Conservation (phyloP, 2,888 invertebrate species). For the Salticus scenicus region DNA sequence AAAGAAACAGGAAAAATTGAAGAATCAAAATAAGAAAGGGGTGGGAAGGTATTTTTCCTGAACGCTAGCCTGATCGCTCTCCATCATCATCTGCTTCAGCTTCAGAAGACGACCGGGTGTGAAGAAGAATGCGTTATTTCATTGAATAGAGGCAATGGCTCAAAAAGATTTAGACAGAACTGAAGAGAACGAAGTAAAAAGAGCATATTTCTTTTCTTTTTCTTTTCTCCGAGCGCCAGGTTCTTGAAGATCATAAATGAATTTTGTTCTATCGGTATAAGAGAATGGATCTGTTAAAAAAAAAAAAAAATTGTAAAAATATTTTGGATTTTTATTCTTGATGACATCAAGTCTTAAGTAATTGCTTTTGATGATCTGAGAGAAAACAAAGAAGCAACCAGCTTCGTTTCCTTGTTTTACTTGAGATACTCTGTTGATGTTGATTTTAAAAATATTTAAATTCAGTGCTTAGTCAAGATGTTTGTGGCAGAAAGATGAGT, state of each 20-base stretch:
- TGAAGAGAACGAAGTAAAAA: conserved; percentile 47
- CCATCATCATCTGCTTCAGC: conserved; percentile 57
- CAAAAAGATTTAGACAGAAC: conserved; percentile 58
- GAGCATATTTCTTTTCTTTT: conserved; percentile 22
- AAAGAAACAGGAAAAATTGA: conserved; percentile 37
- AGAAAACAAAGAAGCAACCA: too few relatives aligned
- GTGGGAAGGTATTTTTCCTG: neutral
- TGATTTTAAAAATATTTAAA: too few relatives aligned
- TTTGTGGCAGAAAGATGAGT: too few relatives aligned
- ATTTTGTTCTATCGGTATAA: conserved; percentile 39
- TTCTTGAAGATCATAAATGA: conserved; percentile 65
- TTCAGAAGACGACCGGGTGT: conserved; percentile 42
- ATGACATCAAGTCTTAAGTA: too few relatives aligned
- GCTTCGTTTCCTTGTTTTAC: too few relatives aligned
- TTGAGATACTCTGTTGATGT: too few relatives aligned
- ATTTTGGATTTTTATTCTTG: too few relatives aligned
- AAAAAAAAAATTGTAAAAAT: too few relatives aligned
- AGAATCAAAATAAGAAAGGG: conserved; percentile 34
- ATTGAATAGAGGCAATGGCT: conserved; percentile 51
- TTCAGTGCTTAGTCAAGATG: too few relatives aligned
- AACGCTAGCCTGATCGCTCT: conserved; percentile 43
- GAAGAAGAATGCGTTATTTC: conserved; percentile 53
- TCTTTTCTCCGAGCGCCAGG: conserved; percentile 54
- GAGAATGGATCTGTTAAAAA: conserved; percentile 53
- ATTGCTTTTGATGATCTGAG: too few relatives aligned